phyloP scores from a whole-genome alignment of 2,888 invertebrate species.

The Prosopocoilus inquinatus region DNA sequence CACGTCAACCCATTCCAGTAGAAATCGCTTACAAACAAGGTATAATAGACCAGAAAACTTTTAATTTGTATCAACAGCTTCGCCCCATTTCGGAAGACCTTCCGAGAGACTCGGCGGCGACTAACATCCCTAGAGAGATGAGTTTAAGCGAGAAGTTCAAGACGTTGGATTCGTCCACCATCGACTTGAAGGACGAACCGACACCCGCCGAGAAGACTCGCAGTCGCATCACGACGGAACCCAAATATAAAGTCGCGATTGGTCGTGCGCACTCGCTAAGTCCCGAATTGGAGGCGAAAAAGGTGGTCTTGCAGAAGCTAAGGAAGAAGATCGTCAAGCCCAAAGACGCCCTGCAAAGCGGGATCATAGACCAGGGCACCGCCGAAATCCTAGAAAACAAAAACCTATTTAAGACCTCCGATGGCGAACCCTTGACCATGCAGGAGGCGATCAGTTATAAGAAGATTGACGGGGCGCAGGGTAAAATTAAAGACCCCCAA shows the following conservation, averaged over 20 bases:
- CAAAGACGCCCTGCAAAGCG: constrained; percentile 73
- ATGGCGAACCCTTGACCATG: constrained; percentile 66
- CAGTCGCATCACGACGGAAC: constrained; percentile 58
- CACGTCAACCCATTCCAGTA: constrained; percentile 76
- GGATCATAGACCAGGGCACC: constrained; percentile 75
- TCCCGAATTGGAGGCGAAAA: constrained; percentile 64
- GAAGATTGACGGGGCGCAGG: constrained; percentile 69
- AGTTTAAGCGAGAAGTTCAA: constrained; percentile 39
- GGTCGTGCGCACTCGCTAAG: constrained; percentile 60
- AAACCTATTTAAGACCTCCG: constrained; percentile 55
- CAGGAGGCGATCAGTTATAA: constrained; percentile 71
- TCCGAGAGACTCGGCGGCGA: constrained; percentile 39
- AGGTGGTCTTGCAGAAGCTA: constrained; percentile 73
- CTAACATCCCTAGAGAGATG: constrained; percentile 26
- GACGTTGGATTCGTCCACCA: constrained; percentile 40
- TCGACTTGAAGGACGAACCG: constrained; percentile 44
- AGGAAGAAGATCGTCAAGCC: constrained; percentile 73
- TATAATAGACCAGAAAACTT: constrained; percentile 61
- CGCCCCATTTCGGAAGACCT: constrained; percentile 46
- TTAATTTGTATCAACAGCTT: constrained; percentile 51
- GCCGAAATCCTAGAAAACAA: constrained; percentile 66
- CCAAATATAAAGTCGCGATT: constrained; percentile 66
- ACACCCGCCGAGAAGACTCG: constrained; percentile 59
- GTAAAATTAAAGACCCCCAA: constrained; percentile 80
- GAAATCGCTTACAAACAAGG: constrained; percentile 79